Base-by-base conservation (phyloP, 2,888 invertebrate genomes). In the Andrena camellia region DNA sequence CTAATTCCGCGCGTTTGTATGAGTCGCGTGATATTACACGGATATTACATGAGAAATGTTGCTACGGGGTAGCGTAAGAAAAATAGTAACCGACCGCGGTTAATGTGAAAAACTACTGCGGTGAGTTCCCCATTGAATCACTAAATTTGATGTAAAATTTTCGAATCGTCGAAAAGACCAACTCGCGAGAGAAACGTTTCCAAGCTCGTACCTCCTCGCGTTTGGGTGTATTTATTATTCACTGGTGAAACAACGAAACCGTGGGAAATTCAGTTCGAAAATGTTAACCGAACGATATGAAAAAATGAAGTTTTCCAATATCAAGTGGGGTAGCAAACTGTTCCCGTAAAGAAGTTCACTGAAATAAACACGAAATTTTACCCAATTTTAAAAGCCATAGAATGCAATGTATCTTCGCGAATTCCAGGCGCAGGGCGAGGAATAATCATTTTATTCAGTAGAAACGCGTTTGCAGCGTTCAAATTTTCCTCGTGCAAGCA, bases 401-500 rank as follows among this genome's bases (percentile, higher is more conserved):
- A 8, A 7, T n/a, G 26, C 29, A 20, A 26, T 1, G 29, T 20
- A 20, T 54, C 26, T 50, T 42, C 17, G 33, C 1, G 26, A 71
- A 54, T 67, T 23, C 4, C 33, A 13, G 10, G 10, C 4, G 0
- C 54, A 13, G 26, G 17, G 35, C 23, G 20, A 13, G 33, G 33
- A n/a, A 5, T n/a, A 26, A 33, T 60, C 42, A 7, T 50, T 33
- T 35, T n/a, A 7, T 23, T n/a, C 1, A 33, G 26, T n/a, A 6
- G 26, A 29, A 31, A 10, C 8, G 23, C 26, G 20, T 60, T 52
- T 63, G 33, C 54, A 68, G 64, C 66, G 69, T 8, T 67, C 13
- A 70, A 83, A 83, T 77, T 84, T 73, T 20, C 67, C 75, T 48
- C 59, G 59, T 69, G 62, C 77, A 57, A 17, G 78, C 77, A 68